Base-by-base conservation (phyloP, 1,140 invertebrate genomes). In the Drosophila orosa region DNA sequence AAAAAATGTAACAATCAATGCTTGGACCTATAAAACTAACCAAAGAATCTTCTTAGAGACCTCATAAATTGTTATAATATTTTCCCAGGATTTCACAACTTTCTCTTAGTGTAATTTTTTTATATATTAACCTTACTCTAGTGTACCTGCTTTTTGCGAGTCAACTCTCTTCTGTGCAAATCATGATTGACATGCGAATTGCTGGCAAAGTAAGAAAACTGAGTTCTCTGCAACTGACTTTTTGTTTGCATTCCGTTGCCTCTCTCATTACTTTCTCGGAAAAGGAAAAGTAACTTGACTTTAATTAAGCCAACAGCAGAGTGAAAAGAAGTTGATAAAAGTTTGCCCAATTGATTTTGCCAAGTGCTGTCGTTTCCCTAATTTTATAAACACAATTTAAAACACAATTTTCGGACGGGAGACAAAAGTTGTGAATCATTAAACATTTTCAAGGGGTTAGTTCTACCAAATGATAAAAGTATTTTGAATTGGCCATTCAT, bases 121-220 rank as follows among this genome's bases (percentile, higher is more conserved):
- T 52, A 22, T 33, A 52, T 19, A 52, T 33, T 17, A 33, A 31
- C 48, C 17, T 50, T 15, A 2, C 27, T 10, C 3, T 4, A 1
- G 3, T 19, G 7, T 15, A 39, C 33, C 48, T 27, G 9, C 8
- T 35, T 61, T 61, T 62, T 48, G 17, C 15, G 17, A 65, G 40
- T 22, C 44, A 47, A 59, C 57, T 71, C 60, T 75, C 50, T 62
- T 58, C 65, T 66, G 65, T 62, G 62, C 66, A 87, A 77, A 86
- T 86, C 84, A 83, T 71, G 76, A 83, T 83, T 89, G 79, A 82
- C 83, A 87, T 87, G 84, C 79, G 80, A 73, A 65, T 57, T 82
- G 65, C 52, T 35, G 8, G 33, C 12, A 45, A 78, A 56, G 59
- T 47, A 77, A 54, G 39, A 45, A 22, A 55, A 33, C 39, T 50